Base-by-base conservation (phyloP, 2,113 vertebrate genomes). In the Menidia beryllina region DNA sequence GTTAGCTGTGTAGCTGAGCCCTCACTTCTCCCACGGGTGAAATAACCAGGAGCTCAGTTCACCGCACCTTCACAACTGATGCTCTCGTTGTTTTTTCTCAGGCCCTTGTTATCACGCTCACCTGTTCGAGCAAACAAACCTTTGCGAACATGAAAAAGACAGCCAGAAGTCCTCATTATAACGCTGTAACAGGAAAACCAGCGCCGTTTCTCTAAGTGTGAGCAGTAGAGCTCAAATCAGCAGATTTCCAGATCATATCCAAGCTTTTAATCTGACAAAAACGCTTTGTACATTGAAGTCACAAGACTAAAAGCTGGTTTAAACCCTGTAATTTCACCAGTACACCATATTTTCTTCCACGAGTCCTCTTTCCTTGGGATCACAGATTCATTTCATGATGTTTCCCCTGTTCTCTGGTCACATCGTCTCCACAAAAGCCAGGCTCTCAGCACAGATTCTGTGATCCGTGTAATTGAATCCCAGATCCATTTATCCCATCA, bases 391-490 rank as follows among this genome's bases (percentile, higher is more conserved):
- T 27, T 27, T 60, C 12, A 24, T 7, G 21, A 26, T 41, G 7
- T 26, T 65, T 10, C 14, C 34, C 8, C 23, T 3, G 7, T 13
- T 34, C 43, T 49, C 25, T 5, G 47, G 23, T 63, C 21, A 9
- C 23, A 51, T 50, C 15, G 20, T n/a, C 11, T 26, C 15, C 15
- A 8, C 21, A 52, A 19, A 8, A 52, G 41, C 62, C 53, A 43
- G 24, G 34, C 34, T 49, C 21, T 52, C 34, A n/a, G 36, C 39
- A 23, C 34, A 26, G 24, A 49, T 41, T 53, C 34, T 34, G 13
- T 6, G 25, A 27, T 20, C 60, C 20, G 14, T 50, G 30, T 24
- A 63, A 63, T 45, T 60, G 39, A 60, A 45, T 60, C 39, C 17
- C n/a, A 45, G 19, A n/a, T n/a, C 60, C 14, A 36, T 26, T 53